Percentiles rank a stretch among this genome's conserved stretches.
These are phyloP conservation scores for Forbesichthys papilliferus DNA, from an alignment of 2,113 vertebrate genomes.

Conservation along the genomic window DNA sequence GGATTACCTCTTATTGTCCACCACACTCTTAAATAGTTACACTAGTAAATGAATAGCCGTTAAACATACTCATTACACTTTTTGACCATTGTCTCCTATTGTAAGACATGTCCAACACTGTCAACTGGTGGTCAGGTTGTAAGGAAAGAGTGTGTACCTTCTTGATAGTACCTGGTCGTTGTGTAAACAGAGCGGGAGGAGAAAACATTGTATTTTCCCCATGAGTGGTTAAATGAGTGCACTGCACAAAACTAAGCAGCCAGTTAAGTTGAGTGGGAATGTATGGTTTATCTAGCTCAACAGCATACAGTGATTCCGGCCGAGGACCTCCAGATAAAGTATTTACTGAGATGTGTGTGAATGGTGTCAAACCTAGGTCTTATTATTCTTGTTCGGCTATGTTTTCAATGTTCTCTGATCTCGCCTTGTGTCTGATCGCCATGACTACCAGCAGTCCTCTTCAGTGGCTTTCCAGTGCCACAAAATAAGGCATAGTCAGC, in stretches of 20 bases:
- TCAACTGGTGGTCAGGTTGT: neutral
- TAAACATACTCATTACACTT: neutral
- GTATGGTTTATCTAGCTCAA: slow-evolving; percentile 45
- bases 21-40: neutral
- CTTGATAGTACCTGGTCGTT: slow-evolving; percentile 18
- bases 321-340: slow-evolving; percentile 60
- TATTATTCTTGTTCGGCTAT: slow-evolving; percentile 48
- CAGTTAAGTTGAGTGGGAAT: slow-evolving; percentile 7
- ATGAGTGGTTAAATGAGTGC: neutral
- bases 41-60: neutral
- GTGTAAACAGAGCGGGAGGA: slow-evolving; percentile 14
- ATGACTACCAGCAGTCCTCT: slow-evolving; percentile 14
- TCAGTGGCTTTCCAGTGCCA: slow-evolving; percentile 10
- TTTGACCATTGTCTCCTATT: too few species aligned
- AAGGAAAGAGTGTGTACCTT: neutral
- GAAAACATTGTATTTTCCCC: neutral
- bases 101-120: neutral
- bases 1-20: neutral
- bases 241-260: slow-evolving; percentile 1
- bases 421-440: slow-evolving; percentile 32
- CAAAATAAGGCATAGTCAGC: too few species aligned
- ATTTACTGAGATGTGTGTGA: slow-evolving; percentile 75
- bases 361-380: slow-evolving; percentile 61
- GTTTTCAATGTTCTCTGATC: slow-evolving; percentile 45
- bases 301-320: slow-evolving; percentile 51